phyloP scores from a whole-genome alignment of 2,113 vertebrate species.

The Plestiodon gilberti region DNA sequence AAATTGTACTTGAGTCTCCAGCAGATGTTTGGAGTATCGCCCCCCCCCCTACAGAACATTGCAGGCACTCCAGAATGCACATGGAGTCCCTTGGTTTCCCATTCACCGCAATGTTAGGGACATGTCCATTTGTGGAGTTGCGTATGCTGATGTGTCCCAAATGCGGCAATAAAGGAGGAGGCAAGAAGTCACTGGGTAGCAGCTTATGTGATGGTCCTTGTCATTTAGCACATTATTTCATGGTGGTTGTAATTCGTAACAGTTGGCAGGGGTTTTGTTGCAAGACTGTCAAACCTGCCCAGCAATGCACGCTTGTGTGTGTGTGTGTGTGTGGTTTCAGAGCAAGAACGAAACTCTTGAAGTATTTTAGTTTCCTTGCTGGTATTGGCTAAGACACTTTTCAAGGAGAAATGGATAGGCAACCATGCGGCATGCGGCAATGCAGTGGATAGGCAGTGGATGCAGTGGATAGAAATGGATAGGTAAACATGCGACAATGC shows the following conservation, averaged over 20 bases:
- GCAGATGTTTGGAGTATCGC: too few species aligned
- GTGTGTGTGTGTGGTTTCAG: conserved; percentile 16
- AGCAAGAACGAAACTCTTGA: conserved; percentile 2
- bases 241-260: neutral
- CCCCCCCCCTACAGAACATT: too few species aligned
- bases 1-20: too few species aligned
- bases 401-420: conserved; percentile 19
- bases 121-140: neutral
- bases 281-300: conserved; percentile 16
- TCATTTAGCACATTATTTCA: neutral
- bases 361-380: conserved; percentile 8
- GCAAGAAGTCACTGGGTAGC: neutral
- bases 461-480: too few species aligned
- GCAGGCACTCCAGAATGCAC: too few species aligned
- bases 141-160: neutral
- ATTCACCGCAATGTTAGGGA: too few species aligned
- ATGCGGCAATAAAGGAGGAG: neutral
- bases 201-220: neutral
- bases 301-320: neutral
- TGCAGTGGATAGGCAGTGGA: too few species aligned
- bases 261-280: neutral
- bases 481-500: too few species aligned
- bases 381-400: conserved; percentile 23
- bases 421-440: too few species aligned
- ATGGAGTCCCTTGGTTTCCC: too few species aligned